Percentiles rank a stretch among this genome's conserved stretches.
Conservation (phyloP, 2,113 vertebrate genomes). For the Merops nubicus region DNA sequence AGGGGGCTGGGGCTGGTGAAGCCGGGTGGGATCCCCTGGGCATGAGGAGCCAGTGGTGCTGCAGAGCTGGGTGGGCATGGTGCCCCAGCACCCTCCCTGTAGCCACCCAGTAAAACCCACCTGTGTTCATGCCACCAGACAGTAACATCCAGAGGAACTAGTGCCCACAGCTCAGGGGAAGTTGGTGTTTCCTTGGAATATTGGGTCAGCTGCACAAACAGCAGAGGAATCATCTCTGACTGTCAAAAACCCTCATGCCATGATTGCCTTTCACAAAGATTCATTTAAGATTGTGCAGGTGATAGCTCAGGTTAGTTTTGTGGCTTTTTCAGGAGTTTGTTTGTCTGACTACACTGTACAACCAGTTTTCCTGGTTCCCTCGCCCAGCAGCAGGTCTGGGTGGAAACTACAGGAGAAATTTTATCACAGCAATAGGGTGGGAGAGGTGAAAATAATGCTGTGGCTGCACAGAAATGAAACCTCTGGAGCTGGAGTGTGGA, state of each 20-base stretch:
- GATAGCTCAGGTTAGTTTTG: neutral
- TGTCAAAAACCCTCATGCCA: neutral
- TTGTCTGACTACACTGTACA: fast-evolving
- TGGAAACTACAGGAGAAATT: neutral
- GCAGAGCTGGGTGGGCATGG: neutral
- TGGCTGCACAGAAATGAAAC: neutral
- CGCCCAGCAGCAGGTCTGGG: neutral
- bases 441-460: neutral
- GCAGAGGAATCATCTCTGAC: neutral
- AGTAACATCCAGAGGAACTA: fast-evolving
- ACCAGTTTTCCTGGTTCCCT: neutral
- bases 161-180: neutral
- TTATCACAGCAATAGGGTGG: neutral
- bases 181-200: neutral
- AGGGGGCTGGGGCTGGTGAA: neutral
- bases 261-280: neutral
- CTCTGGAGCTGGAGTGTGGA: fast-evolving
- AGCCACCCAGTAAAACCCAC: fast-evolving
- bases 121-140: neutral
- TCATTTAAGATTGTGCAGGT: fast-evolving
- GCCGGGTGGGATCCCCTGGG: neutral
- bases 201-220: neutral
- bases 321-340: neutral
- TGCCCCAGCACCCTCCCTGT: neutral
- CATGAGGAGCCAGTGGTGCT: neutral